Evolutionary conservation across 2,888 invertebrate genomes (phyloP), one percentile per base, ranked within the genome.

Genomic region (Phrixothrix hirtus): DNA sequence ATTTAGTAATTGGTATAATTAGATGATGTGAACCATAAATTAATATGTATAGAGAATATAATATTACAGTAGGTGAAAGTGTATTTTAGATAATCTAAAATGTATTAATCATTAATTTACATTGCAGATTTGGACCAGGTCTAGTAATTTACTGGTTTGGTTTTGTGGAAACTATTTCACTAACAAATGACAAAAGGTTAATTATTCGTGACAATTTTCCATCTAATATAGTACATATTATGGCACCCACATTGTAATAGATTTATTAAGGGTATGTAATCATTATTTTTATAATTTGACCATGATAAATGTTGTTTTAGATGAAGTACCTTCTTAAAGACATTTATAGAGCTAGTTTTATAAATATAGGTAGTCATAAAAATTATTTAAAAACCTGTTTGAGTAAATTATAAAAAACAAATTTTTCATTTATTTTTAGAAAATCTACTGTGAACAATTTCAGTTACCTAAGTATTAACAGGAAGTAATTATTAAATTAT

Each of bases 71-170:
- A 6, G 13, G 25, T 39, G 30, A 30, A 17, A 35, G 25, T 15
- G 13, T 38, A 2, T 32, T 27, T 14, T 21, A n/a, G 47, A 25
- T 31, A n/a, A 16, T 15, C 11, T 10, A 36, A n/a, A n/a, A n/a
- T n/a, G 14, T 17, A 30, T 21, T 12, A 9, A 25, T 10, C 31
- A 25, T 29, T 10, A 39, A 32, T 39, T 38, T 43, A 9, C 41
- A 17, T 30, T 1, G 11, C 60, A 84, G 95, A 68, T 96, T 95
- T 81, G 96, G 96, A 1, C 85, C 95, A 21, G 96, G 95, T 0
- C 79, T 95, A 61, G 92, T 96, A 1, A 95, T 96, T 61, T 96
- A 96, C 74, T 96, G 96, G 96, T 92, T 94, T 79, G 95, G 95
- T 9, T 95, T 84, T 71, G 72, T 89, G 9, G 87, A 89, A 59